phyloP scores from a whole-genome alignment of 2,797 vertebrate genomes.

The Pipistrellus kuhlii region DNA sequence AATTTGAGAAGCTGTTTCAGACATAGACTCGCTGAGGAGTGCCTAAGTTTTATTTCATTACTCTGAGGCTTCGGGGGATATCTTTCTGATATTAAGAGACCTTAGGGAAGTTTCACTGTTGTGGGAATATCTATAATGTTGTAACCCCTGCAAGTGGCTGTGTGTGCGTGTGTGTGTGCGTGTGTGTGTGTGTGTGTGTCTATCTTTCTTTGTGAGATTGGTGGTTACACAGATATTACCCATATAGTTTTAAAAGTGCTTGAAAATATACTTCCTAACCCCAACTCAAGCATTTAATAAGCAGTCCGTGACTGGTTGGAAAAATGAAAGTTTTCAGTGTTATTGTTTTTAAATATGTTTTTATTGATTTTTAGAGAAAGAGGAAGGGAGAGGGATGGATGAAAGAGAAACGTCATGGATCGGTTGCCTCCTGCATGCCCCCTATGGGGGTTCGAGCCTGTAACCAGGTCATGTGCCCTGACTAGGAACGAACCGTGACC shows the following conservation, averaged over 20 bases:
- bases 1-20: constrained; percentile 33
- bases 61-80: constrained; percentile 20
- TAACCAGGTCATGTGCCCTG: too few relatives aligned
- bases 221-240: not conserved
- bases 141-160: not conserved
- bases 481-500: too few relatives aligned
- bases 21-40: not conserved
- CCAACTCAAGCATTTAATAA: not conserved
- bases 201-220: not conserved
- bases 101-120: constrained; percentile 22
- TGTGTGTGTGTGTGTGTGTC: not conserved
- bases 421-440: too few relatives aligned
- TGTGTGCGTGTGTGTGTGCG: not conserved
- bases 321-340: constrained; percentile 31
- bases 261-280: not conserved
- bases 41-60: not conserved
- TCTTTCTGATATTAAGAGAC: constrained; percentile 30
- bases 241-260: not conserved
- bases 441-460: too few relatives aligned
- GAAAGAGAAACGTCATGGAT: too few relatives aligned
- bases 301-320: not conserved
- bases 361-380: too few relatives aligned
- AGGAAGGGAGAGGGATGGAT: too few relatives aligned
- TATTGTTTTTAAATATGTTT: too few relatives aligned
- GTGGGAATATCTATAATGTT: not conserved